These are phyloP conservation scores for Mythimna vitellina DNA, from an alignment of 2,888 invertebrate genomes.

Conservation along the genomic window DNA sequence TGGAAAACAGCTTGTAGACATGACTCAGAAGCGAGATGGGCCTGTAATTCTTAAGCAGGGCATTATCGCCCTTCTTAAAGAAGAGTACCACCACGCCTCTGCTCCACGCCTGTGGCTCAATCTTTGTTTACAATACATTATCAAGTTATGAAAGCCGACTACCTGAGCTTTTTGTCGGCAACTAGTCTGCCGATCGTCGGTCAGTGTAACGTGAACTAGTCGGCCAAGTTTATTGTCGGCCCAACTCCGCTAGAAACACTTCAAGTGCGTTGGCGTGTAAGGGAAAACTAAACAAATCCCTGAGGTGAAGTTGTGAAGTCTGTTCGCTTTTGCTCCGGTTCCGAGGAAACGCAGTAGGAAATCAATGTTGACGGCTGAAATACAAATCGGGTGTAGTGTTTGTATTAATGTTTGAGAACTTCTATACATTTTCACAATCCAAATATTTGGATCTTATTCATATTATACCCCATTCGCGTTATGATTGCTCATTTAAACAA, in stretches of 20 bases:
- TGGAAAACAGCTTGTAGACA: no score
- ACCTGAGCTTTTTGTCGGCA: background rate
- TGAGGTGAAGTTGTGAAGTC: constrained; percentile 8
- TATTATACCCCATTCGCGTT: no score
- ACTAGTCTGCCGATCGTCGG: background rate
- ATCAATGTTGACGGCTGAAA: constrained; percentile 15
- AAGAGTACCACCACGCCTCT: no score
- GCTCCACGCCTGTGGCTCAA: no score
- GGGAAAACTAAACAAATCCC: constrained; percentile 28
- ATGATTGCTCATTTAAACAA: no score
- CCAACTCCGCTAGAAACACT: background rate
- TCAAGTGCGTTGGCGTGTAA: constrained; percentile 11
- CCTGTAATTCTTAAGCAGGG: no score
- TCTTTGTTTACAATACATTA: no score
- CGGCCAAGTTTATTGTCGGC: background rate
- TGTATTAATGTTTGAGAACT: background rate
- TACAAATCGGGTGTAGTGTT: constrained; percentile 14
- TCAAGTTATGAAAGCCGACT: background rate
- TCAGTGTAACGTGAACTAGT: background rate
- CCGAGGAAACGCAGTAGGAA: constrained; percentile 9
- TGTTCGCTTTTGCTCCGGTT: constrained; percentile 2
- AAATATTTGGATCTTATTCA: no score
- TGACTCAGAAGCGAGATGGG: no score
- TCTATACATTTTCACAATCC: background rate
- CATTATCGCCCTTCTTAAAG: no score